These are phyloP conservation scores for Telmatochromis bifrenatus DNA, from an alignment of 2,113 vertebrate species.

Conservation along the genomic window DNA sequence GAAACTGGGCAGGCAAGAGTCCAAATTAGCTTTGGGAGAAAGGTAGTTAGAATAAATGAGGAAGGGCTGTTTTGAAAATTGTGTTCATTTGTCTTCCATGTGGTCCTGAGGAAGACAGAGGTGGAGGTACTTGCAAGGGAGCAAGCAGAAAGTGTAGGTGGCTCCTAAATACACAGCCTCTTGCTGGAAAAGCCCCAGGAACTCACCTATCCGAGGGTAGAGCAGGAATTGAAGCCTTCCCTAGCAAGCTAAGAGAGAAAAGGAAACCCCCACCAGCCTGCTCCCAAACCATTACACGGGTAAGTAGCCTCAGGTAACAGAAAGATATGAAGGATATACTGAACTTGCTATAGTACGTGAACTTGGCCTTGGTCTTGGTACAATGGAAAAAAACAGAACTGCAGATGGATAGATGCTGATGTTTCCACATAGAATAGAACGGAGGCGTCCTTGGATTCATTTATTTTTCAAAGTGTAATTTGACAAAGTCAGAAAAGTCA, in stretches of 20 bases:
- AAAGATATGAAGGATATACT: background rate
- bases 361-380: background rate
- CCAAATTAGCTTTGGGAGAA: background rate
- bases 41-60: background rate
- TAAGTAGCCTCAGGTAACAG: background rate
- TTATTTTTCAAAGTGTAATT: background rate
- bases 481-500: accelerated
- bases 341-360: background rate
- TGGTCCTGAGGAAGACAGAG: background rate
- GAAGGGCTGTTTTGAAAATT: background rate
- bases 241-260: background rate
- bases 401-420: accelerated
- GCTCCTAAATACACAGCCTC: background rate
- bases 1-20: background rate
- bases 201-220: accelerated
- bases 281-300: background rate
- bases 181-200: background rate
- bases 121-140: background rate
- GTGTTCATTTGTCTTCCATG: background rate
- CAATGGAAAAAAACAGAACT: background rate
- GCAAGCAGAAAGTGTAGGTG: background rate
- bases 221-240: background rate
- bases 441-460: background rate
- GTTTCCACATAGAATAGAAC: background rate
- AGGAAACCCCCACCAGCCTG: background rate